Conservation (phyloP, 2,888 invertebrate genomes). For the Scaptomyza reducta region DNA sequence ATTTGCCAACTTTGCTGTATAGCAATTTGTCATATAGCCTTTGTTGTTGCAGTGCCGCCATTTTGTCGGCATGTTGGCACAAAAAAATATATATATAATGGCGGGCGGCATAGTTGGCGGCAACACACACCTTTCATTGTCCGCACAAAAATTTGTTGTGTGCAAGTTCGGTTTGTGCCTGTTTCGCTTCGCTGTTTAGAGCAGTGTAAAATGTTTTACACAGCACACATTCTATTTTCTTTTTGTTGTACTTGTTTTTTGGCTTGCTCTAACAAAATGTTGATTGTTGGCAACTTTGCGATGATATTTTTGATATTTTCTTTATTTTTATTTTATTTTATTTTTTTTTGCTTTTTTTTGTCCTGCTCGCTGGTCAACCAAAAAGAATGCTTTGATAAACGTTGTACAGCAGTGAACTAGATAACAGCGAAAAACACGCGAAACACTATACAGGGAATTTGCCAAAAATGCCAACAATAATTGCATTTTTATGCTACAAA, state of each 20-base stretch:
- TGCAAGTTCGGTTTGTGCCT: constrained; percentile 20
- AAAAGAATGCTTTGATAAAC: constrained; percentile 55
- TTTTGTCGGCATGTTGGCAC: constrained; percentile 33
- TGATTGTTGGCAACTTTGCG: constrained; percentile 64
- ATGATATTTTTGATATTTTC: constrained; percentile 44
- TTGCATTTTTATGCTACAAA: constrained; percentile 71
- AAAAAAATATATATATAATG: not conserved
- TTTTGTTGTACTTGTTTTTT: constrained; percentile 19
- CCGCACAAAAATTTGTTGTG: constrained; percentile 36
- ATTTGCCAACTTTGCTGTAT: constrained; percentile 18
- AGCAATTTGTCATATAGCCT: constrained; percentile 38
- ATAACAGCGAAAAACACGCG: constrained; percentile 23
- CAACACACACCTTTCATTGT: constrained; percentile 35
- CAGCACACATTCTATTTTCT: constrained; percentile 8
- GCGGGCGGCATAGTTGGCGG: constrained; percentile 4
- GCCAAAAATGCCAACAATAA: constrained; percentile 59
- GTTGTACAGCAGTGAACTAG: constrained; percentile 39
- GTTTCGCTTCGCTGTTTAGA: constrained; percentile 1
- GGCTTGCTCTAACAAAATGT: constrained; percentile 46
- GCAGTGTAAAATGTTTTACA: constrained; percentile 26
- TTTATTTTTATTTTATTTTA: not conserved
- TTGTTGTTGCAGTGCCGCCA: constrained; percentile 14
- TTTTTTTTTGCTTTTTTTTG: not conserved
- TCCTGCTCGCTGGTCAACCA: constrained; percentile 25
- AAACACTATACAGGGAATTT: constrained; percentile 29